Percentiles rank a stretch among this genome's conserved stretches.
Evolutionary conservation across 1,140 invertebrate species (phyloP).

Genomic region (Psix sp.): DNA sequence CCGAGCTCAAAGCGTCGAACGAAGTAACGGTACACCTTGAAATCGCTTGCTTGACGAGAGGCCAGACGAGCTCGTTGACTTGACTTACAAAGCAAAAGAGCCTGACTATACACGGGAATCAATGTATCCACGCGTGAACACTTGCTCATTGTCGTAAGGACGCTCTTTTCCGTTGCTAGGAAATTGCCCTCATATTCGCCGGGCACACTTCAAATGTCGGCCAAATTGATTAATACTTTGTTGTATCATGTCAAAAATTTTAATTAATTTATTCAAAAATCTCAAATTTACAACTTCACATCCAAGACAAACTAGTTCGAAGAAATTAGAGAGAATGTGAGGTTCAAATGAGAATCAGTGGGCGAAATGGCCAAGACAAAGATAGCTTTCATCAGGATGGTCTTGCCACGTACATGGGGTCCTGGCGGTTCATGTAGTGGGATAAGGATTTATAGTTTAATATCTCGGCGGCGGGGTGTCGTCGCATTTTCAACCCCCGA

Average conservation of each 20-base stretch:
- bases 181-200: conserved; percentile 28
- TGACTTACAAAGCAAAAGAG: conserved; percentile 66
- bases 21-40: conserved; percentile 74
- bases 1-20: conserved; percentile 67
- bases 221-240: neutral
- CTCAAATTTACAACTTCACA: too few species aligned
- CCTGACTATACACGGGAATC: conserved; percentile 29
- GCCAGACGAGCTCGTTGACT: conserved; percentile 65
- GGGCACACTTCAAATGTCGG: neutral
- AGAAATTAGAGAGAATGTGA: conserved; percentile 27
- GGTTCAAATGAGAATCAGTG: conserved; percentile 45
- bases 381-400: conserved; percentile 39
- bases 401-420: conserved; percentile 61
- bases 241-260: too few species aligned
- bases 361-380: conserved; percentile 59
- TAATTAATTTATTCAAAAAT: too few species aligned
- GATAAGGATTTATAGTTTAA: conserved; percentile 78
- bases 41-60: conserved; percentile 61
- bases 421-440: conserved; percentile 68
- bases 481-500: conserved; percentile 75
- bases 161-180: conserved; percentile 51
- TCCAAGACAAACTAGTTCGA: conserved; percentile 15
- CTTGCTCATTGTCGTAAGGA: conserved; percentile 37
- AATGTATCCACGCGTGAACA: conserved; percentile 54
- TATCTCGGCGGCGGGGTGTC: conserved; percentile 74